Percentiles rank a stretch among this genome's conserved stretches.
These are phyloP conservation scores for Nymphicus hollandicus DNA, from an alignment of 2,113 vertebrate species.

Conservation along the genomic window DNA sequence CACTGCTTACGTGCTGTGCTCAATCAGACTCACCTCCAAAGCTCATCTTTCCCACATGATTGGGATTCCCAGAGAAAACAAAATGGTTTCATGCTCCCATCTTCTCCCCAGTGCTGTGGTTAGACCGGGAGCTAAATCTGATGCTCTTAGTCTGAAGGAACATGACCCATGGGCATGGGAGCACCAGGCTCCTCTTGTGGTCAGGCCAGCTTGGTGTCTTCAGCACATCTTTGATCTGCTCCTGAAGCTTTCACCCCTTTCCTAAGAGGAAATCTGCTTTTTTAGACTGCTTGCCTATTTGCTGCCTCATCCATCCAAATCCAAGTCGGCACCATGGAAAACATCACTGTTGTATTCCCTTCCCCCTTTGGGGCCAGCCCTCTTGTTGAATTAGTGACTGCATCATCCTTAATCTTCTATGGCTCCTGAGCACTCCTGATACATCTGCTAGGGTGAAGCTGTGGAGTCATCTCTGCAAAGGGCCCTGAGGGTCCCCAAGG, in stretches of 20 bases:
- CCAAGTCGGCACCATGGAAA: not conserved
- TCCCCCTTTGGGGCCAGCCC: not conserved
- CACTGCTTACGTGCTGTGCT: rapidly evolving
- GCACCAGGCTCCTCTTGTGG: not conserved
- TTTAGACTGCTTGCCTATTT: not conserved
- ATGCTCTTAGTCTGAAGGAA: not conserved
- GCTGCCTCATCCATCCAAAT: not conserved
- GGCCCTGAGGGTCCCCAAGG: not conserved
- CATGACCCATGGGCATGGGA: not conserved
- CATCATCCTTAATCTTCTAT: not conserved
- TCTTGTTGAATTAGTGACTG: not conserved
- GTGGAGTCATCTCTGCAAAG: not conserved
- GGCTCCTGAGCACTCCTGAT: not conserved
- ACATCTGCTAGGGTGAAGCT: not conserved
- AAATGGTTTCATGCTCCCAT: rapidly evolving
- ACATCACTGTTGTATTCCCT: not conserved
- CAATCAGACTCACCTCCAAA: not conserved
- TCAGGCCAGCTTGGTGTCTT: not conserved
- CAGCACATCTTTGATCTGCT: not conserved
- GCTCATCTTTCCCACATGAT: not conserved
- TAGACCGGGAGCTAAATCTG: not conserved
- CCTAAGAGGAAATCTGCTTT: not conserved
- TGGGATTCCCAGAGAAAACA: not conserved
- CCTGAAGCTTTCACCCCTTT: not conserved
- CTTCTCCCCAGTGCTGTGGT: not conserved